Base-by-base conservation (phyloP, 2,113 vertebrate genomes). In the Labeo rohita region DNA sequence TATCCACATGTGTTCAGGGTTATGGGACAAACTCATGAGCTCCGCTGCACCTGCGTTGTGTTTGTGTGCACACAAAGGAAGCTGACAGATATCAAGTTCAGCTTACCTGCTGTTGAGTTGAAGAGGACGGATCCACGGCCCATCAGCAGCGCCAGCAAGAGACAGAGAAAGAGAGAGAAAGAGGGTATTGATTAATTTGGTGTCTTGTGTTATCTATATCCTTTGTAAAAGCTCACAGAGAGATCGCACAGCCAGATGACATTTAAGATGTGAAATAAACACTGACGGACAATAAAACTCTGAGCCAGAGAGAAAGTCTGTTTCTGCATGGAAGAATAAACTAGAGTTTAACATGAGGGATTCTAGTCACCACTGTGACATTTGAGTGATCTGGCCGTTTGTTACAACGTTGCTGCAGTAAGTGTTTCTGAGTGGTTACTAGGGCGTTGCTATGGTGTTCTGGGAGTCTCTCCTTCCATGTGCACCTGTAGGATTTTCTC, bases 91-190 rank as follows among this genome's bases (percentile, higher is more conserved):
- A 47, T 74, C 10, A 72, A 36, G 39, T 0, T 65, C 21, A 1
- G 85, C 94, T 95, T 94, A 95, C 95, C 95, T 95, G 95, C 92
- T 94, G 91, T 84, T 80, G 81, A 34, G 81, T 16, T 45, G 78
- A 89, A 78, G 76, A 76, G 66, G 34, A 9, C 49, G 80, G 65
- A 52, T 75, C 54, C 47, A 74, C 43, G 84, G 86, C 72, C 83
- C 0, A 68, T 68, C 45, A 82, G 78, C 85, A 75, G 15, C 47
- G 16, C 15, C 23, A 86, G 85, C 76, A 34, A 89, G 36, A 90
- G 74, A 28, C 28, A 87, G 54, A 89, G 59, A 81, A 36, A 79
- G 68, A 79, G 59, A 81, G 84, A 86, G 39, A 85, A 43, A 86
- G 63, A 75, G 75, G 47, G 77, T 77, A 87, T 50, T 50, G 36